Evolutionary conservation across 2,888 invertebrate species (phyloP).

Genomic region (Caenorhabditis afra): DNA sequence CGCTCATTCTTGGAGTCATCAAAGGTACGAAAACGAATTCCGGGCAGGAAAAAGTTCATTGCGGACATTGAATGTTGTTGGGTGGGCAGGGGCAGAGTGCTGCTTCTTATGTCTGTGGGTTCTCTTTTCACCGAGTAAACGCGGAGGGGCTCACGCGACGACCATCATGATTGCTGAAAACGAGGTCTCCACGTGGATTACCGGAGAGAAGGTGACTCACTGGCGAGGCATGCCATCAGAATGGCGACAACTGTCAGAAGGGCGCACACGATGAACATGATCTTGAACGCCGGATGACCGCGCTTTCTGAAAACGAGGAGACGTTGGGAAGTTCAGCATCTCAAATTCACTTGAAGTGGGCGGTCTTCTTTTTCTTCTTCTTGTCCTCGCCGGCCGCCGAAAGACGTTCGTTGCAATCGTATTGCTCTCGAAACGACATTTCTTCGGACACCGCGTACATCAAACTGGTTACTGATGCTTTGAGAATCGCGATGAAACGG

Average conservation of each 20-base stretch:
- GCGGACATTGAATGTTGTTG: constrained; percentile 7
- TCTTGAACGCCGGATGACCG: constrained; percentile 56
- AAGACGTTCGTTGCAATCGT: constrained; percentile 20
- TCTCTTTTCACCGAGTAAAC: neutral
- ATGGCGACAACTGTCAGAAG: constrained; percentile 50
- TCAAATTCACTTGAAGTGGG: constrained; percentile 52
- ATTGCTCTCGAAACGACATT: constrained; percentile 54
- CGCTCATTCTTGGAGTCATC: constrained; percentile 98
- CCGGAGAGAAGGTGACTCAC: constrained; percentile 8
- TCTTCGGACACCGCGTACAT: constrained; percentile 42
- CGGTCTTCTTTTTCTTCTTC: constrained; percentile 57
- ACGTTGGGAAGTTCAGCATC: neutral
- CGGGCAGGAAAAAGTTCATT: constrained; percentile 17
- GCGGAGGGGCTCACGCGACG: neutral
- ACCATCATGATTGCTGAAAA: constrained; percentile 57
- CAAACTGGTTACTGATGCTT: constrained; percentile 33
- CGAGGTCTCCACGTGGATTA: neutral
- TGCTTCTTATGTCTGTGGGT: too few relatives aligned
- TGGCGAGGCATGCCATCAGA: constrained; percentile 34
- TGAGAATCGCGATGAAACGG: neutral
- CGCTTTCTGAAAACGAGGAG: constrained; percentile 45
- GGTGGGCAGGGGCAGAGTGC: constrained; percentile 15
- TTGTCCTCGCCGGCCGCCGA: constrained; percentile 21
- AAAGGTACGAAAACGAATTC: constrained; percentile 85
- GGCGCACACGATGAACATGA: constrained; percentile 51